Percentiles rank a stretch among this genome's conserved stretches.
These are phyloP conservation scores for Steatornis caripensis DNA, from an alignment of 2,113 vertebrate genomes.

Conservation along the genomic window DNA sequence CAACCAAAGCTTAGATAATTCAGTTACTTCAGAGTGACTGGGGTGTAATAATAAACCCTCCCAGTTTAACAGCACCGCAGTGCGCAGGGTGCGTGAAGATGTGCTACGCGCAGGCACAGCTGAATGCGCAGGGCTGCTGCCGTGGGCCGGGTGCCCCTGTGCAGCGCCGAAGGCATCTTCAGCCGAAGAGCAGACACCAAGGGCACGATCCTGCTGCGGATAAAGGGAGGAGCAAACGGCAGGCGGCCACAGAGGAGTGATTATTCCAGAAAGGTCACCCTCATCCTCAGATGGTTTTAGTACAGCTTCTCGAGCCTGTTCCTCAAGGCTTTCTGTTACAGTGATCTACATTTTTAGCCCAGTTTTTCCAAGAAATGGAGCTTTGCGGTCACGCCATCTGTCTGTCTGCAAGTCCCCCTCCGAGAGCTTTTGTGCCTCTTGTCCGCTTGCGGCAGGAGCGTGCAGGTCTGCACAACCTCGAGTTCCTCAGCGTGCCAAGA, in stretches of 20 bases:
- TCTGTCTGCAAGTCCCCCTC: background rate
- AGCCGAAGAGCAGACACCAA: background rate
- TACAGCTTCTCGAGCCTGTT: background rate
- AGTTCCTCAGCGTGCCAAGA: background rate
- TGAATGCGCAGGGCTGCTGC: background rate
- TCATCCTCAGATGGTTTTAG: background rate
- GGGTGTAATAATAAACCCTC: background rate
- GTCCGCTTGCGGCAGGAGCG: accelerated
- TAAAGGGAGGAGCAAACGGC: background rate
- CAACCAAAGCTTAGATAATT: background rate
- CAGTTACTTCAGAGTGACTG: background rate
- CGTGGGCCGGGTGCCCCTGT: background rate
- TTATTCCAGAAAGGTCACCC: background rate
- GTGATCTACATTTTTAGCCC: slow-evolving; percentile 21
- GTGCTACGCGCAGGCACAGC: background rate
- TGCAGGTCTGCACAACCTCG: background rate
- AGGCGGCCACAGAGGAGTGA: background rate
- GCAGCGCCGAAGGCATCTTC: background rate
- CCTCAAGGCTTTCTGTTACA: background rate
- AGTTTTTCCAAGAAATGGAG: background rate
- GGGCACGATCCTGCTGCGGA: background rate
- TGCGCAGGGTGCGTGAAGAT: background rate
- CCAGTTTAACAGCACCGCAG: background rate
- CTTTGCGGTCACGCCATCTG: background rate
- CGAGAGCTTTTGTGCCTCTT: background rate